Evolutionary conservation across 2,797 vertebrate species (phyloP), one percentile per base, ranked within the genome.

Genomic region (Knipowitschia caucasica): DNA sequence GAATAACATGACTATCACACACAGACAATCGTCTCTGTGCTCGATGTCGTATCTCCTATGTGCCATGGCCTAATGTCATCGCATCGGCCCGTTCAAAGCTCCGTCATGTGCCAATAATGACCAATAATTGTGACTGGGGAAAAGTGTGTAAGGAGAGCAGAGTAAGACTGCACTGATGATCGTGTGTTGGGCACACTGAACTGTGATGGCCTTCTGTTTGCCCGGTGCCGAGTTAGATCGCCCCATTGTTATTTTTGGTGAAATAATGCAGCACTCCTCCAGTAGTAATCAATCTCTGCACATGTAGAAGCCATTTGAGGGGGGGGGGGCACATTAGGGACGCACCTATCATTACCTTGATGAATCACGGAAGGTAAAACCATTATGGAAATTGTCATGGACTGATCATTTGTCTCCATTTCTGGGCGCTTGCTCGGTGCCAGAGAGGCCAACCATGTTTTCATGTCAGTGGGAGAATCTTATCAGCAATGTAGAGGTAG

Each of bases 381-480:
- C 90, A 92, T 94, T 96, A 93, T 93, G 91, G 92, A 95, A 93
- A 93, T 92, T 72, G 59, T 89, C 91, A 92, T 89, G 86, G 87
- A 92, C 90, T 89, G 87, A 90, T 93, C 91, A 89, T 93, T 92
- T 85, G 78, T 93, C 92, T 93, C 83, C 89, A 86, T 93, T 92
- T 91, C 88, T 93, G 91, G 91, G 84, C 73, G 88, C 89, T 91
- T 87, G 75, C 89, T 91, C 88, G 75, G 75, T 86, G 88, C 87
- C 85, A 64, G 60, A 64, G 73, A 72, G 85, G 82, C 79, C 79
- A 63, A 73, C 89, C 89, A 85, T 86, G 89, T 87, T 89, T 79
- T 86, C 82, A 82, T 86, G 81, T 83, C 73, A 82, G 82, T 84
- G 86, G 69, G 80, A 80, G 60, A 54, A 75, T 63, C 62, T 86